These are phyloP conservation scores for Branchinecta lindahli DNA, from an alignment of 1,140 invertebrate species.

Conservation along the genomic window DNA sequence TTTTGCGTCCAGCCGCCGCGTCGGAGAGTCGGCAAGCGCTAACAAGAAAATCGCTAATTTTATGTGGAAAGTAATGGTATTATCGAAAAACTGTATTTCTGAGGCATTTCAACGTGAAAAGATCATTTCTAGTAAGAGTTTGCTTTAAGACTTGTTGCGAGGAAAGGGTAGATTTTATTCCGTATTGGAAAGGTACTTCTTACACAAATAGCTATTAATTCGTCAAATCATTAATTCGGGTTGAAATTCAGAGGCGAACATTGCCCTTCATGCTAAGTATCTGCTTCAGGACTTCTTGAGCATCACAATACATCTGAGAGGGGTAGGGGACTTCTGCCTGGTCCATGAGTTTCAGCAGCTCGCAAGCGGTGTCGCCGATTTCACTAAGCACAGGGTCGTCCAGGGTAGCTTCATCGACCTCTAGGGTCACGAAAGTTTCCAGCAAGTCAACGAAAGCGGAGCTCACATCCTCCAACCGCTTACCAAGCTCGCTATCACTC, in stretches of 20 bases:
- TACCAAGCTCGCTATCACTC: neutral
- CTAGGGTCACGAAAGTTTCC: neutral
- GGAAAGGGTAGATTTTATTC: too few species aligned
- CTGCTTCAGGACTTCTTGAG: slow-evolving; percentile 20
- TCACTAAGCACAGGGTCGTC: neutral
- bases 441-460: neutral
- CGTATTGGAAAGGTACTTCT: too few species aligned
- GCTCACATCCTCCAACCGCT: neutral
- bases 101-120: too few species aligned
- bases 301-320: slow-evolving; percentile 1
- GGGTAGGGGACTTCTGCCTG: neutral
- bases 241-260: neutral
- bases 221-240: too few species aligned
- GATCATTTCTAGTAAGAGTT: too few species aligned
- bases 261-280: slow-evolving; percentile 8
- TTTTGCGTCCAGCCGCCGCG: too few species aligned
- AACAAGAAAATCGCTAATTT: too few species aligned
- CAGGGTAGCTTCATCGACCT: neutral
- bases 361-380: neutral
- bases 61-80: too few species aligned
- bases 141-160: too few species aligned
- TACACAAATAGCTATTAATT: too few species aligned
- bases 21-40: too few species aligned
- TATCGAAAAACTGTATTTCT: too few species aligned
- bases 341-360: neutral